Percentiles rank a stretch among this genome's conserved stretches.
These are phyloP conservation scores for Blera fallax DNA, from an alignment of 2,888 invertebrate species.

Conservation along the genomic window DNA sequence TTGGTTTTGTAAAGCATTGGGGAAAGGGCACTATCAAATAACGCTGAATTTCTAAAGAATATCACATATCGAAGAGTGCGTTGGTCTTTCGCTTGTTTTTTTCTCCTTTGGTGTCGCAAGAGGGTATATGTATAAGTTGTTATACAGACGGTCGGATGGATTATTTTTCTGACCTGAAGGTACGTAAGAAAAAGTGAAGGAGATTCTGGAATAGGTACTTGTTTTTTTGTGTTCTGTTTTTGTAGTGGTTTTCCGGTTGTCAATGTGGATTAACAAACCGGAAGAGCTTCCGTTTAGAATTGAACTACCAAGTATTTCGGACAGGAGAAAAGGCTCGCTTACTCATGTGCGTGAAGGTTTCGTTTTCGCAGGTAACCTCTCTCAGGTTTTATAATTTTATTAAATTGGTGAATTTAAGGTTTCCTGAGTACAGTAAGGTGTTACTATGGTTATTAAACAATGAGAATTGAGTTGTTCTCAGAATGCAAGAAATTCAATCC, in stretches of 20 bases:
- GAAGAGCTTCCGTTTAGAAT: slow-evolving; percentile 18
- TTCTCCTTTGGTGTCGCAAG: background rate
- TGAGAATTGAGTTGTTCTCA: no score
- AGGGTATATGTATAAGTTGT: background rate
- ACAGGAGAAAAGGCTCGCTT: no score
- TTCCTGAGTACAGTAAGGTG: no score
- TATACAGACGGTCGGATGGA: slow-evolving; percentile 41
- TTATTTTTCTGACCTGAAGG: slow-evolving; percentile 40
- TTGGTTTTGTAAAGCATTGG: background rate
- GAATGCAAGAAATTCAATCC: no score
- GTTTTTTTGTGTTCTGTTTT: no score
- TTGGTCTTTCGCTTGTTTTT: background rate
- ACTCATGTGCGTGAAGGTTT: no score
- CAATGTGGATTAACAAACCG: background rate
- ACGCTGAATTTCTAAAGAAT: slow-evolving; percentile 7
- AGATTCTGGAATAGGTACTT: background rate
- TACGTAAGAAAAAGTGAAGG: background rate
- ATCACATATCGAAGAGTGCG: slow-evolving; percentile 31
- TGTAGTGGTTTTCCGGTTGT: background rate
- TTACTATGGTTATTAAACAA: no score
- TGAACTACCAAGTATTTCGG: background rate
- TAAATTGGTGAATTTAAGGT: no score
- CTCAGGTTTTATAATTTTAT: no score
- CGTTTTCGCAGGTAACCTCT: no score
- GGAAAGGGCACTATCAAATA: slow-evolving; percentile 4